Percentiles rank a stretch among this genome's conserved stretches.
These are phyloP conservation scores for Sepioteuthis lessoniana DNA, from an alignment of 2,888 invertebrate genomes.

Conservation along the genomic window DNA sequence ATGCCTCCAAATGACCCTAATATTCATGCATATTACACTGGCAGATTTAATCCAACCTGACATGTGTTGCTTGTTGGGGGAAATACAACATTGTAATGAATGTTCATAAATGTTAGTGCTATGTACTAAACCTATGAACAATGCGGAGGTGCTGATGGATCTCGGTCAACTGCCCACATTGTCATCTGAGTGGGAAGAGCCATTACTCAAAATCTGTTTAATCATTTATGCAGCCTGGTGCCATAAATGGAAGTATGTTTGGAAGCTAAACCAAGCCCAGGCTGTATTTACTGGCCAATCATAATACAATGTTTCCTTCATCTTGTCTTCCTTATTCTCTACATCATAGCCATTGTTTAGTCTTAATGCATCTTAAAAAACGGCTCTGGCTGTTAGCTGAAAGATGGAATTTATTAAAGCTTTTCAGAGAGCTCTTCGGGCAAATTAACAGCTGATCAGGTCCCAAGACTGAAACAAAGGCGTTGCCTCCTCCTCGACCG, in stretches of 20 bases:
- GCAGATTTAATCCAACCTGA: no score
- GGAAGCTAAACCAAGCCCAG: not conserved
- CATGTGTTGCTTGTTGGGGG: not conserved
- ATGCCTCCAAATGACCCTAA: no score
- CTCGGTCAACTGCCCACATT: not conserved
- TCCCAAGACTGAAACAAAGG: conserved; percentile 54
- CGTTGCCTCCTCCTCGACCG: not conserved
- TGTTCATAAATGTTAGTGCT: not conserved
- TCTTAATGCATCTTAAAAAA: not conserved
- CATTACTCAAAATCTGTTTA: not conserved
- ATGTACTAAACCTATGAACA: not conserved
- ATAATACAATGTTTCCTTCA: not conserved
- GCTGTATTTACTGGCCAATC: not conserved
- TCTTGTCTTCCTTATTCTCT: not conserved
- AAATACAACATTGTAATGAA: not conserved
- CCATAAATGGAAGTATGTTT: not conserved
- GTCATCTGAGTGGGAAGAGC: not conserved
- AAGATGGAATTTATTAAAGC: not conserved
- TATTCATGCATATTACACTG: no score
- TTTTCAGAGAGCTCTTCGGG: not conserved
- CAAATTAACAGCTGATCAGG: conserved; percentile 51
- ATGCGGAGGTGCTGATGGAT: not conserved
- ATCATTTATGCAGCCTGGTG: not conserved
- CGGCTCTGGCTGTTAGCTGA: not conserved
- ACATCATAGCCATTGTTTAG: not conserved